Conservation (phyloP, 2,888 invertebrate genomes). For the Lysandra coridon region DNA sequence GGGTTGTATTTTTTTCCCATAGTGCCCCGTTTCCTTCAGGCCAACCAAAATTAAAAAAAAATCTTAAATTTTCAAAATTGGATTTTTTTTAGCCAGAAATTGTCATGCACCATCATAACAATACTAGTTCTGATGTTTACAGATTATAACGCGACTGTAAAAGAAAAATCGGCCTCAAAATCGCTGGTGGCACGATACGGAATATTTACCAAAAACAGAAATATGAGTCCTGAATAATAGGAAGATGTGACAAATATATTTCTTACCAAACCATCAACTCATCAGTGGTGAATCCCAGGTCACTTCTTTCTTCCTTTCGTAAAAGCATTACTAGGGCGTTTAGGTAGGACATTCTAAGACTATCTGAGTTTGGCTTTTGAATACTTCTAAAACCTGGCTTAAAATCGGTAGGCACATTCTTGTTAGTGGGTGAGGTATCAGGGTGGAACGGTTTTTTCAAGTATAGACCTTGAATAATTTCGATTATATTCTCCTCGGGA, state of each 20-base stretch:
- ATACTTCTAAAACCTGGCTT: constrained; percentile 81
- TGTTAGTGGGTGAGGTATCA: constrained; percentile 68
- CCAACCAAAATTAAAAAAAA: no score
- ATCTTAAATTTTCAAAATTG: no score
- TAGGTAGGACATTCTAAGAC: constrained; percentile 90
- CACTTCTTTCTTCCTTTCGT: constrained; percentile 81
- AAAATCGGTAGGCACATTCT: constrained; percentile 61
- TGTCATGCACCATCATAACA: no score
- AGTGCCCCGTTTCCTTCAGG: no score
- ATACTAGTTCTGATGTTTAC: no score
- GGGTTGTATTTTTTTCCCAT: no score
- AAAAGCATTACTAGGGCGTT: constrained; percentile 93
- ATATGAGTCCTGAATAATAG: background rate
- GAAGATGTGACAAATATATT: background rate
- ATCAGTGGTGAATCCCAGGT: constrained; percentile 87
- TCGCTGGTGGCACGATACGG: no score
- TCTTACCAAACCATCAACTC: constrained; percentile 84
- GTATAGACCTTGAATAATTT: constrained; percentile 83
- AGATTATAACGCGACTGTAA: no score
- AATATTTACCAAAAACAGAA: background rate
- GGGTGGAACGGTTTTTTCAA: constrained; percentile 62
- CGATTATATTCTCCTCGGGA: constrained; percentile 82
- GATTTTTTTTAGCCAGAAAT: no score
- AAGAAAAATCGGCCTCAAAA: no score
- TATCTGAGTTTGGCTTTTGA: constrained; percentile 85